Evolutionary conservation across 1,140 invertebrate species (phyloP), one percentile per base, ranked within the genome.

Genomic region (Eumeta japonica): DNA sequence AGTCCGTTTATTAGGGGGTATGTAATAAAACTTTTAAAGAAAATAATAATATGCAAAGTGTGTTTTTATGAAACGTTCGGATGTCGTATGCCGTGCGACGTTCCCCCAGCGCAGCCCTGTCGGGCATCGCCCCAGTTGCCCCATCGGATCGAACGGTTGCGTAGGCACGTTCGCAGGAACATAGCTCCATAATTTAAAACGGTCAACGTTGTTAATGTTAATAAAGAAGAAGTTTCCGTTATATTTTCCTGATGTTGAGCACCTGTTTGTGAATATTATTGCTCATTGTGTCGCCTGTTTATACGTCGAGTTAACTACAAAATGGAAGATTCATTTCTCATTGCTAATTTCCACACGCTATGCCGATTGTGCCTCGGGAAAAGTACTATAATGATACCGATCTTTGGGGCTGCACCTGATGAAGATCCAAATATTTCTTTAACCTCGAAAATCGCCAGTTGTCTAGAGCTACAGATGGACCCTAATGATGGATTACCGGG

Each of bases 331-430:
- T 70, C 73, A 37, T 77, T 62, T 49, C 76, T 77, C 41, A 71
- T 76, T 35, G 62, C 73, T 5, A 77, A 77, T 61, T 76, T 78
- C 41, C 65, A 75, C 44, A 50, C 72, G 28, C 71, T 81, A 28
- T 82, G 81, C 58, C 63, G 81, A 31, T 54, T 82, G 35, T 82
- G 81, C 46, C 54, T 82, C 45, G 66, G 70, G 44, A 77, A 75
- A 52, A 79, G 79, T 58, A 73, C 75, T 13, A 65, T 79, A 36
- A 76, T 77, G 52, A 52, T 77, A 35, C 78, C 78, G 28, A 79
- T 82, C 42, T 82, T 80, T 55, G 76, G 76, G 43, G 62, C 55
- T 32, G 45, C 52, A 41, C 55, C 64, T 37, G 64, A 64, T 46
- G 68, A 73, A 45, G 67, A 66, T 36, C 39, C 46, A n/a, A 67